Conservation (phyloP, 2,797 vertebrate species). For the Sardinella longiceps region DNA sequence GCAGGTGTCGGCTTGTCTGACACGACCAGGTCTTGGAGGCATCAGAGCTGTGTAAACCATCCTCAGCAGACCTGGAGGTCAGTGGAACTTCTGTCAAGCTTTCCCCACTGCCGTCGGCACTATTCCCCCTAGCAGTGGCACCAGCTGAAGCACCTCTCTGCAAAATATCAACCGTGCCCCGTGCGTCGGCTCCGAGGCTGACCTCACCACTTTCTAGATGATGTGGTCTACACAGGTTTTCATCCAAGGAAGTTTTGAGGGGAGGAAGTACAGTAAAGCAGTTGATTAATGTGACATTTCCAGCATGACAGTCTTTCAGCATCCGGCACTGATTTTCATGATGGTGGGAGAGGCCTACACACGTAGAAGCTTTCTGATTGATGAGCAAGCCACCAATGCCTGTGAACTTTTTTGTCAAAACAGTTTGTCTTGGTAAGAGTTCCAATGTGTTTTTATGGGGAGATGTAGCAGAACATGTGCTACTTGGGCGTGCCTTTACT, state of each 20-base stretch:
- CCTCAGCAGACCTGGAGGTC: constrained; percentile 27
- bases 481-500: constrained; percentile 26
- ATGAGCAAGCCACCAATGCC: not conserved
- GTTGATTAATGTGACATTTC: constrained; percentile 57
- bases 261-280: constrained; percentile 72
- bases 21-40: constrained; percentile 53
- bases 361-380: not conserved
- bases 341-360: constrained; percentile 17
- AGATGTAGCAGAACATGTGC: constrained; percentile 22
- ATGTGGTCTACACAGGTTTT: constrained; percentile 26
- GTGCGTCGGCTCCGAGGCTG: not conserved
- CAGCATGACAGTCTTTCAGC: constrained; percentile 37
- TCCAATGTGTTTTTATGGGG: constrained; percentile 41
- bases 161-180: constrained; percentile 24
- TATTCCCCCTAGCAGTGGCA: constrained; percentile 38
- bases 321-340: constrained; percentile 39
- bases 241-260: constrained; percentile 52
- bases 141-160: not conserved
- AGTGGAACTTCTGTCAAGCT: constrained; percentile 20
- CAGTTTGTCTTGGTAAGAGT: constrained; percentile 37
- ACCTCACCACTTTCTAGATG: constrained; percentile 37
- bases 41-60: constrained; percentile 22
- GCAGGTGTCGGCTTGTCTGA: constrained; percentile 55
- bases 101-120: constrained; percentile 7
- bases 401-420: constrained; percentile 5